Evolutionary conservation across 2,113 vertebrate species (phyloP).

Genomic region (Ciconia boyciana): DNA sequence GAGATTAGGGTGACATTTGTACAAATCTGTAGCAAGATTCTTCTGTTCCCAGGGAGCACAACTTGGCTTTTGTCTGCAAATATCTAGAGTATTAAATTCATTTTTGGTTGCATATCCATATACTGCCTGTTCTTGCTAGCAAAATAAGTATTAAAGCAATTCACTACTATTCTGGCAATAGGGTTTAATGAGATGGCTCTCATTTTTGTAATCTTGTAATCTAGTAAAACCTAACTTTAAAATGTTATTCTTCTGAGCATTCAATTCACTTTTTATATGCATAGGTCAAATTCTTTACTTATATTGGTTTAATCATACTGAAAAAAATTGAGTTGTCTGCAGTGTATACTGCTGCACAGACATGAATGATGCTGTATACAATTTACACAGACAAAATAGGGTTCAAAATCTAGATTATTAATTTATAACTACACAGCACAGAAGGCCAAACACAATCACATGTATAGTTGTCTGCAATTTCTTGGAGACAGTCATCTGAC

Average conservation of each 20-base stretch:
- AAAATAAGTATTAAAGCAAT: neutral
- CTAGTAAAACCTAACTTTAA: neutral
- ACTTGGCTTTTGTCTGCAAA: neutral
- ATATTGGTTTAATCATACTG: neutral
- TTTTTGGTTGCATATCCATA: neutral
- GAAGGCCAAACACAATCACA: neutral
- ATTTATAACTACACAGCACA: neutral
- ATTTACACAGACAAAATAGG: neutral
- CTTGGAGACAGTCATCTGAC: neutral
- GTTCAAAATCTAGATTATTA: neutral
- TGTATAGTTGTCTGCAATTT: neutral
- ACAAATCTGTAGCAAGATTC: neutral
- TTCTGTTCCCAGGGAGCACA: neutral
- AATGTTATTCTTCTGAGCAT: neutral
- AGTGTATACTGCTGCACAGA: neutral
- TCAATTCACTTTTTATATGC: neutral
- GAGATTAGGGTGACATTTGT: neutral
- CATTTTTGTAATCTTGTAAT: neutral
- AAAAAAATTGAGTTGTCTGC: neutral
- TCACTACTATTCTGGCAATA: neutral
- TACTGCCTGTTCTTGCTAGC: neutral
- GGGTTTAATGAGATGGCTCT: neutral
- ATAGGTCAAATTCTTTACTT: neutral
- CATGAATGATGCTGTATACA: neutral
- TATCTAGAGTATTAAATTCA: neutral